Evolutionary conservation across 2,797 vertebrate species (phyloP), one percentile per base, ranked within the genome.

Genomic region (Trachops cirrhosus): DNA sequence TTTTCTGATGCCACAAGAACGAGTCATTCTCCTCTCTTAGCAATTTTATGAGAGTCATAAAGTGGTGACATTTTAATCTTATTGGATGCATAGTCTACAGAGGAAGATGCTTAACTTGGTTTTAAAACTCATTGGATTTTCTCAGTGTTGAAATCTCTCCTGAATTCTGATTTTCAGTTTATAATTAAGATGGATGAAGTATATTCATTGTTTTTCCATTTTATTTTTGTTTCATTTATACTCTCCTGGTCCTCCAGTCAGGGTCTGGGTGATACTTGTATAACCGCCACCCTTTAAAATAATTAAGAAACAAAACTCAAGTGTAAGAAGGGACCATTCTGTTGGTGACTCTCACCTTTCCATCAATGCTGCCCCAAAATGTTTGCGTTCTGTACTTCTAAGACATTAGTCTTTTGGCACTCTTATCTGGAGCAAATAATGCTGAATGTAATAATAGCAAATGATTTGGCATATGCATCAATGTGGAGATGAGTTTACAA

Each of bases 241-340:
- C 16, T 90, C 37, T 37, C 2, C 10, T 92, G 37, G 15, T 62
- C 32, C n/a, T 86, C 3, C 62, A n/a, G 8, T 87, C 50, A 73
- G 79, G 89, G 82, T n/a, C n/a, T 67, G 84, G 95, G 24, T 9
- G 11, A 96, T 75, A 90, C 16, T 48, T 41, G 88, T 80, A 29
- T 52, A 12, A 70, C 34, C 10, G 3, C 67, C 5, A 57, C 44
- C 29, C 89, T 97, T 94, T 48, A 79, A 98, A 98, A 97, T 84
- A 93, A 97, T 89, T 88, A 22, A 88, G 91, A 93, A 50, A 52
- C 6, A 71, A n/a, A 85, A 15, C 12, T 84, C n/a, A 57, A 54
- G 41, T 90, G 26, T 90, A 96, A 96, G 70, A 86, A 97, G 52
- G 21, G 48, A 96, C 46, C 1, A 75, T 95, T 75, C 78, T 89